Base-by-base conservation (phyloP, 2,113 vertebrate genomes). In the Blennius ocellaris region DNA sequence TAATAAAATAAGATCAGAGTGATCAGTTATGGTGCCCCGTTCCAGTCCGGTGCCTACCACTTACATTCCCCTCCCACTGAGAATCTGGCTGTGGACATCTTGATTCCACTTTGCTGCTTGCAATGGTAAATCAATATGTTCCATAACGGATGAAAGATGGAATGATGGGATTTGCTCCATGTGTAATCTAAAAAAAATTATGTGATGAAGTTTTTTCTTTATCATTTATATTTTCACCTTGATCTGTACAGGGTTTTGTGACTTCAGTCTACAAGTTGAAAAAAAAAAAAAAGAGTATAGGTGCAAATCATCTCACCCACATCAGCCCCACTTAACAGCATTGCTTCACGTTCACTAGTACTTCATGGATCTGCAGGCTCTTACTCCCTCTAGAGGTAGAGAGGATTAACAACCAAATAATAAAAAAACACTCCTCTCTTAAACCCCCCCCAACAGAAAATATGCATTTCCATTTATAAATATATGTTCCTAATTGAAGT, bases 361-460 rank as follows among this genome's bases (percentile, higher is more conserved):
- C n/a, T 44, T 52, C 6, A 76, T 47, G 12, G 48, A 85, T 67
- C 72, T 69, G 74, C 68, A 73, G 63, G 45, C 70, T 89, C 63
- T 90, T 36, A 67, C 87, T 76, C 90, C 89, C 89, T 52, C 90
- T 90, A 90, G 86, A 85, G 92, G 87, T 10, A 53, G 30, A 8
- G 2, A 45, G 5, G 11, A 14, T 56, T 14, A 74, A 81, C 51
- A 73, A 11, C 77, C 40, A 30, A 30, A 30, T 2, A 30, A 30
- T 2, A 30, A 30, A 30, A 30, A 30, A 30, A 30, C 21, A 30
- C 21, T 30, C 4, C 21, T 30, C 21, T 30, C 2, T 30, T 4
- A 4, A 30, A 30, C 21, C 21, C 4, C 4, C 21, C 21, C 2
- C 21, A 30, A 2, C 4, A 30, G 21, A 30, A 30, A 30, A 30